These are phyloP conservation scores for Zelleria hepariella DNA, from an alignment of 2,888 invertebrate species.

Conservation along the genomic window DNA sequence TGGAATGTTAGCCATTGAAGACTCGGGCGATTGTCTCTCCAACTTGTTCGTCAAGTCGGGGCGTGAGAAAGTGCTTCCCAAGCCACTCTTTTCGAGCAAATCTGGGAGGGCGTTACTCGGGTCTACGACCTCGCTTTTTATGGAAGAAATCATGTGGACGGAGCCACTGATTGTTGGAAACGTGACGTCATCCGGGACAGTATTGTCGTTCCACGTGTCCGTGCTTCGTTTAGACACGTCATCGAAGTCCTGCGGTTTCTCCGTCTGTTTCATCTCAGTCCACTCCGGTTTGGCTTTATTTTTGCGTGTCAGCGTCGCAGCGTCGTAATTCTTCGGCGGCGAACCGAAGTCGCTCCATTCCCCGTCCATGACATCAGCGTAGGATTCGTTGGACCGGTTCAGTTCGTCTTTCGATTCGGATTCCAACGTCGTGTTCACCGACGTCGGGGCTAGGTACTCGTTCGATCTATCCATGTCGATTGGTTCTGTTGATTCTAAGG, in stretches of 20 bases:
- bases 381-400: slow-evolving; percentile 64
- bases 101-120: slow-evolving; percentile 46
- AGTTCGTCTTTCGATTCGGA: slow-evolving; percentile 50
- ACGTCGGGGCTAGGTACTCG: slow-evolving; percentile 55
- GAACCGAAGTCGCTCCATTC: slow-evolving; percentile 42
- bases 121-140: slow-evolving; percentile 72
- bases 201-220: slow-evolving; percentile 88
- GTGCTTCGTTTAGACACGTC: slow-evolving; percentile 32
- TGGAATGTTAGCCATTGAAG: slow-evolving; percentile 26
- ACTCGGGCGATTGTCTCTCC: slow-evolving; percentile 24
- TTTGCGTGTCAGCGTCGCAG: slow-evolving; percentile 27
- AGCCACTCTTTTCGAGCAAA: slow-evolving; percentile 51
- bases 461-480: slow-evolving; percentile 34
- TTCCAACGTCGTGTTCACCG: slow-evolving; percentile 43
- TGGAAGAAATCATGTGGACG: slow-evolving; percentile 78
- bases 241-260: slow-evolving; percentile 23
- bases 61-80: slow-evolving; percentile 29
- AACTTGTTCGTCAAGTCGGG: slow-evolving; percentile 55
- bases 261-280: slow-evolving; percentile 38
- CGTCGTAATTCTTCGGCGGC: slow-evolving; percentile 18
- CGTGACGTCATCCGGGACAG: slow-evolving; percentile 82
- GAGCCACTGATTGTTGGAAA: slow-evolving; percentile 87
- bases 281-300: slow-evolving; percentile 35
- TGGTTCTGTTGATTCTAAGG: slow-evolving; percentile 24
- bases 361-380: slow-evolving; percentile 52